A percentile compares a stretch with the other conserved stretches of the same genome.
phyloP scores from a whole-genome alignment of 1,140 invertebrate genomes.

The Drosophila saltans region DNA sequence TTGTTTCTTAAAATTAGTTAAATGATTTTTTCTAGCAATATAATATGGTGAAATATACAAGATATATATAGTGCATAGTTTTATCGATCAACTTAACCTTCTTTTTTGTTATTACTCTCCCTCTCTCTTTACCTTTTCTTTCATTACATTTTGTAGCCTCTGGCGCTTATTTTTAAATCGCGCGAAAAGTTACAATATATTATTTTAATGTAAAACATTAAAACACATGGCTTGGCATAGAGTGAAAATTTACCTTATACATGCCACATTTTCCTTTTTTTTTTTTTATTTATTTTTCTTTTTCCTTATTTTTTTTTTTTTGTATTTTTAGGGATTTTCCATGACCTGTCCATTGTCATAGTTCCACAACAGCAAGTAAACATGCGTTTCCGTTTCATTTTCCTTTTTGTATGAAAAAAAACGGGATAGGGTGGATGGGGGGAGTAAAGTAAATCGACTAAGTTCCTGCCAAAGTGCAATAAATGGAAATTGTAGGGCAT shows the following conservation, averaged over 20 bases:
- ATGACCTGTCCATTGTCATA: constrained; percentile 20
- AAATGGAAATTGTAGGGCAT: constrained; percentile 45
- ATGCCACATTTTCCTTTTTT: neutral
- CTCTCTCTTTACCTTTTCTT: neutral
- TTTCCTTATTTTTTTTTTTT: neutral
- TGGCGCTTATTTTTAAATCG: neutral
- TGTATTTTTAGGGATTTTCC: constrained; percentile 10
- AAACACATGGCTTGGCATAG: constrained; percentile 4
- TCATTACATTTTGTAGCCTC: neutral
- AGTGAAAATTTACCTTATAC: constrained; percentile 14
- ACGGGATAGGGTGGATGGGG: neutral
- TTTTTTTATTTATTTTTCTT: neutral
- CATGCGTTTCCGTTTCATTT: constrained; percentile 7
- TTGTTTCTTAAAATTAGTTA: no score
- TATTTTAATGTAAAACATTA: constrained; percentile 15
- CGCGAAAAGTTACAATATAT: constrained; percentile 12
- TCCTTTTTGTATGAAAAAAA: neutral
- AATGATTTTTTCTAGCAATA: no score
- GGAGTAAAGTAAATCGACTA: constrained; percentile 42
- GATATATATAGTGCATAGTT: no score
- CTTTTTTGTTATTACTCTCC: no score
- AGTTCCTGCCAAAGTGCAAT: constrained; percentile 74
- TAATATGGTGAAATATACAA: no score
- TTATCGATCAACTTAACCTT: no score
- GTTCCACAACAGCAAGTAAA: constrained; percentile 20